These are phyloP conservation scores for Crocidura indochinensis DNA, from an alignment of 2,797 vertebrate species.

Conservation along the genomic window DNA sequence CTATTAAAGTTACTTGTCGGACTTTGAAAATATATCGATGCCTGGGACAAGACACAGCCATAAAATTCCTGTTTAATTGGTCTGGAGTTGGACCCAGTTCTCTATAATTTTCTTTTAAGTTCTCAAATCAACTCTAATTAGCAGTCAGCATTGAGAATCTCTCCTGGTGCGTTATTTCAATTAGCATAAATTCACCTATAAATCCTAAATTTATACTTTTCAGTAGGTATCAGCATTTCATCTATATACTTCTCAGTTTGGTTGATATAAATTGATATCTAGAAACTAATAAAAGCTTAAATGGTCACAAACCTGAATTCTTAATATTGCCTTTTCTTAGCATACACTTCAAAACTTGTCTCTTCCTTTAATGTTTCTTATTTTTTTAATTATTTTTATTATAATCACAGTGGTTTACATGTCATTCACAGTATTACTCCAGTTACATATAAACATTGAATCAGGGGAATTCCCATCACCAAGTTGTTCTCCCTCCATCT, in stretches of 20 bases:
- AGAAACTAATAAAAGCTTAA: background rate
- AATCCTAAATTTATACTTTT: background rate
- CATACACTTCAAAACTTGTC: background rate
- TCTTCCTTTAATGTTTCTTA: background rate
- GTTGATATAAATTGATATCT: background rate
- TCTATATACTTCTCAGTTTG: background rate
- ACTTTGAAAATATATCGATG: background rate
- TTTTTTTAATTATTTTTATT: too few species aligned
- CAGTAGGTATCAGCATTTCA: background rate
- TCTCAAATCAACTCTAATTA: background rate
- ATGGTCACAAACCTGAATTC: background rate
- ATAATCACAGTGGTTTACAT: too few species aligned
- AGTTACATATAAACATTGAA: too few species aligned
- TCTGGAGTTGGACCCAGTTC: background rate
- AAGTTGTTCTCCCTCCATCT: too few species aligned
- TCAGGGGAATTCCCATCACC: too few species aligned
- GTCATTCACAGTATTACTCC: too few species aligned
- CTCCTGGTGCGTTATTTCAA: background rate
- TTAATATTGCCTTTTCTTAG: background rate
- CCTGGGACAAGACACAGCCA: background rate
- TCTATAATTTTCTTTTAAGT: background rate
- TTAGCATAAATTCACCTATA: background rate
- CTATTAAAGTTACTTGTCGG: background rate
- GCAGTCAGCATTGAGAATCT: background rate
- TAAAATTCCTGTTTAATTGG: conserved; percentile 7